Base-by-base conservation (phyloP, 2,888 invertebrate genomes). In the Erebia epiphron region DNA sequence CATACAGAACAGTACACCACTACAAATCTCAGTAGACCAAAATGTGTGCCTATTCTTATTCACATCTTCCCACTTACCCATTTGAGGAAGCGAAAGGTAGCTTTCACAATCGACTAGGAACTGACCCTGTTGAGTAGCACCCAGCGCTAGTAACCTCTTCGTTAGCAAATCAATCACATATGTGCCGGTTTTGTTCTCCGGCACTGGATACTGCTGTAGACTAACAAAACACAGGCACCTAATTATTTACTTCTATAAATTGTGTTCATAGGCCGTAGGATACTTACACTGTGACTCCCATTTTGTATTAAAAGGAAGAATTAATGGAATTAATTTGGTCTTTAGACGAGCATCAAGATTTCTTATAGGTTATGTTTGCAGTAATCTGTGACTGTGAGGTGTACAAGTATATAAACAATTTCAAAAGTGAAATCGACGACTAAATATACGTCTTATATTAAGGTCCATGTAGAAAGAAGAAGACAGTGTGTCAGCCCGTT, bases 51-150 rank as follows among this genome's bases (percentile, higher is more conserved):
- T 50, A n/a, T 14, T 14, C 50, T 14, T 14, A 50, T 50, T 50
- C 14, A 49, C 5, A 14, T 49, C 5, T 14, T 14, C 14, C n/a
- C 10, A 68, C 70, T 76, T 79, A 94, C 95, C 95, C 84, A 97
- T 93, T 80, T 95, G 95, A 1, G 96, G 96, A 60, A 96, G 95
- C 0, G 97, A 97, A 56, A 96, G 96, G 83, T 97, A 98, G 0
- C 98, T 98, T 87, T 99, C 99, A 81, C 99, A 99, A 84, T 99
- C 99, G 0, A 99, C 98, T 65, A 97, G 88, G 86, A 98, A 99
- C 79, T 97, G 98, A 0, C 99, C 99, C 71, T 96, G 95, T 82
- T 97, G 98, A 0, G 95, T 91, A 0, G 98, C 99, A 18, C 99
- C 98, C 1, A 98, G 91, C 0, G 98, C 96, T 52, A 96, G 92